Percentiles rank a stretch among this genome's conserved stretches.
Conservation (phyloP, 2,888 invertebrate genomes). For the Habroteleia sp. region DNA sequence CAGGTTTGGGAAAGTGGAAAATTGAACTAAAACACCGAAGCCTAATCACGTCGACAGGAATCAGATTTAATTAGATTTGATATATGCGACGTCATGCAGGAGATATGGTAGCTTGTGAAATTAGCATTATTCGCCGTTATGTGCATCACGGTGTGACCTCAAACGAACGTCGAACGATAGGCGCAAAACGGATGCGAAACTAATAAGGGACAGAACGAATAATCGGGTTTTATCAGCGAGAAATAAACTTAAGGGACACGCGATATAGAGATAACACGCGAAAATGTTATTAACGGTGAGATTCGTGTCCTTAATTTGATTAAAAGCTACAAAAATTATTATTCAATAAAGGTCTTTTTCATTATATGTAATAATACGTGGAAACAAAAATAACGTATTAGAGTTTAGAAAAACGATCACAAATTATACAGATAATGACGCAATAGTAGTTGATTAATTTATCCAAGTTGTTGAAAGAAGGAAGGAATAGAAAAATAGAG, state of each 20-base stretch:
- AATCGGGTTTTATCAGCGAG: conserved; percentile 21
- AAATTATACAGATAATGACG: too few relatives aligned
- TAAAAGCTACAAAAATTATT: too few relatives aligned
- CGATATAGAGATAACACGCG: too few relatives aligned
- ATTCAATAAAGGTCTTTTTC: too few relatives aligned
- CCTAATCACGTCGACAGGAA: conserved; percentile 29
- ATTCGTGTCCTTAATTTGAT: too few relatives aligned
- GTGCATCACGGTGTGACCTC: conserved; percentile 48
- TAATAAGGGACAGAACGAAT: conserved; percentile 36
- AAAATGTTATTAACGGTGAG: too few relatives aligned
- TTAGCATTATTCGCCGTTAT: conserved; percentile 59
- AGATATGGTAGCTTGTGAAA: conserved; percentile 41
- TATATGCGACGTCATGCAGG: conserved; percentile 26
- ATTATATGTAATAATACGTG: too few relatives aligned
- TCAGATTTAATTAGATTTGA: conserved; percentile 46
- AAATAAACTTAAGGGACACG: conserved; percentile 31
- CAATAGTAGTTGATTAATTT: too few relatives aligned
- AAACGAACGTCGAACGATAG: conserved; percentile 40
- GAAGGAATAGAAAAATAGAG: too few relatives aligned
- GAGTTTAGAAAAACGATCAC: too few relatives aligned
- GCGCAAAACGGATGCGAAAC: conserved; percentile 18
- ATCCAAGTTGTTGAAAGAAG: too few relatives aligned
- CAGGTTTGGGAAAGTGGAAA: conserved; percentile 16
- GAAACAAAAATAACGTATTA: too few relatives aligned
- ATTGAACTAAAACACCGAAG: conserved; percentile 5